These are phyloP conservation scores for Auanema sp. DNA, from an alignment of 2,888 invertebrate species.

Conservation along the genomic window DNA sequence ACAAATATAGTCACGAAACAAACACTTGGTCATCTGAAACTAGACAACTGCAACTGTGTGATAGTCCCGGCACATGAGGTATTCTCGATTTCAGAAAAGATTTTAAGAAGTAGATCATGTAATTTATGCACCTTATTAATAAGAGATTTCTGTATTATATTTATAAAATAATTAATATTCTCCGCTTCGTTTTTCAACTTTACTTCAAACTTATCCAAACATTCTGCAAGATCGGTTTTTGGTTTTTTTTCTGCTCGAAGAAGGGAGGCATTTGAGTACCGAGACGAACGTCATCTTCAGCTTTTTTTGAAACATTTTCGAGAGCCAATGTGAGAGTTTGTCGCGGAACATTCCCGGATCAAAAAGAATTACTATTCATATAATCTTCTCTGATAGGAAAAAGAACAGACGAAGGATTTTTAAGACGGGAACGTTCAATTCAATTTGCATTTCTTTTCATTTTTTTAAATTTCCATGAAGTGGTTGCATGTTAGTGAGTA, in stretches of 20 bases:
- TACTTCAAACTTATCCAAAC: slow-evolving; percentile 2
- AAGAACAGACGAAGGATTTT: not conserved
- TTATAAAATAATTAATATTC: slow-evolving; percentile 5
- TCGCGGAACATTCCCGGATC: not conserved
- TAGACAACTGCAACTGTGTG: slow-evolving; percentile 34
- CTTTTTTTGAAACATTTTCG: no score
- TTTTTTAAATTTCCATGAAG: no score
- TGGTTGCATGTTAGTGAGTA: no score
- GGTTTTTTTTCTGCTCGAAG: slow-evolving; percentile 5
- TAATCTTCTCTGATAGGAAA: no score
- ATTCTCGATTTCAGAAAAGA: not conserved
- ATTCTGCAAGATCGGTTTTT: slow-evolving; percentile 14
- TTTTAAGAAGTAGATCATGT: not conserved
- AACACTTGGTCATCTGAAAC: slow-evolving; percentile 29
- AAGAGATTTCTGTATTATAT: no score
- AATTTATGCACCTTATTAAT: not conserved
- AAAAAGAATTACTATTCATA: no score
- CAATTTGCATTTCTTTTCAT: no score
- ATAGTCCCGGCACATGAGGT: slow-evolving; percentile 27
- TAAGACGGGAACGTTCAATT: not conserved
- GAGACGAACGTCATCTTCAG: no score
- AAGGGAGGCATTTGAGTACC: no score
- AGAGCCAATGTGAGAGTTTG: slow-evolving; percentile 6
- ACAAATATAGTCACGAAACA: slow-evolving; percentile 33
- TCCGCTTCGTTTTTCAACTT: not conserved